Conservation (phyloP, 2,113 vertebrate species). For the Crotalus helleri region DNA sequence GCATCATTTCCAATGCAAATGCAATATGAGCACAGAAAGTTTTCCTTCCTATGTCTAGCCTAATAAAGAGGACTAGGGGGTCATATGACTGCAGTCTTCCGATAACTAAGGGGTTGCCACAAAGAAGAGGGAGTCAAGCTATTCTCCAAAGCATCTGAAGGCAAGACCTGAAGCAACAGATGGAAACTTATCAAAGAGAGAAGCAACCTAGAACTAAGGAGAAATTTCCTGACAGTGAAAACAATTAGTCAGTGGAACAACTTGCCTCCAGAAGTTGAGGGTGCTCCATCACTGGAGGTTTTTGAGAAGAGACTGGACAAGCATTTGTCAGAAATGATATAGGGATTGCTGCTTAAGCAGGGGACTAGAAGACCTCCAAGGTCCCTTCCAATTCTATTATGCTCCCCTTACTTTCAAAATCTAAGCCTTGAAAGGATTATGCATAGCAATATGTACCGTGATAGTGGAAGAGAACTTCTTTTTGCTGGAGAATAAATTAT, state of each 20-base stretch:
- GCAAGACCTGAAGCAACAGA: not conserved
- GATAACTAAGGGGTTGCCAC: not conserved
- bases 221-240: not conserved
- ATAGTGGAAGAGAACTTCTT: constrained; percentile 68
- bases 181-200: not conserved
- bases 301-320: not conserved
- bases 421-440: constrained; percentile 58
- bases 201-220: not conserved
- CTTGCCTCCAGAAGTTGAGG: not conserved
- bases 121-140: not conserved
- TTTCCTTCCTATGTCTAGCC: not conserved
- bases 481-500: constrained; percentile 71
- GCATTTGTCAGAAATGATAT: not conserved
- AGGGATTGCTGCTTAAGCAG: not conserved
- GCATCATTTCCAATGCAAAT: not conserved
- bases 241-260: not conserved
- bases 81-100: not conserved
- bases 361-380: not conserved
- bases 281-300: not conserved
- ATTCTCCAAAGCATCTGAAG: not conserved
- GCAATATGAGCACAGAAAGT: not conserved
- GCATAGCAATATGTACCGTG: constrained; percentile 38
- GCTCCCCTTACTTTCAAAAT: constrained; percentile 58
- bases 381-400: not conserved
- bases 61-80: not conserved